Evolutionary conservation across 2,797 vertebrate species (phyloP).

Genomic region (Sarcophilus harrisii): DNA sequence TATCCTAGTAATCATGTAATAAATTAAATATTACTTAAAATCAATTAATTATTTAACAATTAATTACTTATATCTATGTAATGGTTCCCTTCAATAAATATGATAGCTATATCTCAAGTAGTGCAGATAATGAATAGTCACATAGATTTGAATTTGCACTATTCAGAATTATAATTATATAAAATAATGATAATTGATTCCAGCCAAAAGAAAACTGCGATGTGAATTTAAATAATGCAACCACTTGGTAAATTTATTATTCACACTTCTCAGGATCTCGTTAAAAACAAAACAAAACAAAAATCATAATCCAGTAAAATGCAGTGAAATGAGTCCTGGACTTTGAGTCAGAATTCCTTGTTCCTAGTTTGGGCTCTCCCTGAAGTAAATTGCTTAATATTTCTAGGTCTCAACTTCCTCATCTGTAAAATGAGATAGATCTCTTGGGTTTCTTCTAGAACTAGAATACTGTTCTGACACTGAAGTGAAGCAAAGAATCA

Average conservation of each 20-base stretch:
- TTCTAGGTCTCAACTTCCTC: neutral
- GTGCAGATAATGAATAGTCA: neutral
- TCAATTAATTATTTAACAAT: neutral
- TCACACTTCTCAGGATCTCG: neutral
- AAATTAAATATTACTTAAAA: neutral
- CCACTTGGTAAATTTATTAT: neutral
- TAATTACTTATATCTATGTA: neutral
- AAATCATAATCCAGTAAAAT: neutral
- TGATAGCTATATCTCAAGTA: neutral
- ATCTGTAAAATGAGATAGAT: neutral
- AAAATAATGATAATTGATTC: neutral
- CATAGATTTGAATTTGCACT: neutral
- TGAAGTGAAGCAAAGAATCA: neutral
- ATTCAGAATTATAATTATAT: neutral
- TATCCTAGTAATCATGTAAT: neutral
- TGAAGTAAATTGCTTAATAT: neutral
- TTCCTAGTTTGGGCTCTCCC: neutral
- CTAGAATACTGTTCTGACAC: neutral
- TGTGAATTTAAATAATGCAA: neutral
- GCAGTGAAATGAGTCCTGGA: neutral
- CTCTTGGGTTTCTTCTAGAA: neutral
- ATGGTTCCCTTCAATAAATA: neutral
- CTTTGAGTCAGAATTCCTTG: neutral
- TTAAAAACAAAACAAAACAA: neutral
- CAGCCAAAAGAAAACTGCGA: neutral